Conservation (phyloP, 2,113 vertebrate genomes). For the Mesitornis unicolor region DNA sequence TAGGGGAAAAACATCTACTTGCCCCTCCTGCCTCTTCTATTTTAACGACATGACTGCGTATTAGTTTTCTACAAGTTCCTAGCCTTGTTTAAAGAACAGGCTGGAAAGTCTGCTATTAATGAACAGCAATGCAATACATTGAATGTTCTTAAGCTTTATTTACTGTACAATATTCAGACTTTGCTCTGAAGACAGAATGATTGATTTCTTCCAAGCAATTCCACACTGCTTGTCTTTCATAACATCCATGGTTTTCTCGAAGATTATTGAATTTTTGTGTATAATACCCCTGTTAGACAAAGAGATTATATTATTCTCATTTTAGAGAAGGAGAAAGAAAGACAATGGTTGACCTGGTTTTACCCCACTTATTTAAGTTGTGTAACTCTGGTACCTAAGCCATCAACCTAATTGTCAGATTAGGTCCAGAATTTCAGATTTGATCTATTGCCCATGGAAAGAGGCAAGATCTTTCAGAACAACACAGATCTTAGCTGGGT, state of each 20-base stretch:
- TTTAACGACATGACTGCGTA: background rate
- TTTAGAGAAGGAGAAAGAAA: background rate
- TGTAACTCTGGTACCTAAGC: background rate
- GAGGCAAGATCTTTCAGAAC: background rate
- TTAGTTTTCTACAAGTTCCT: background rate
- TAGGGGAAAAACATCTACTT: background rate
- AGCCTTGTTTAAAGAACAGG: background rate
- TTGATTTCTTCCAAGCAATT: slow-evolving; percentile 22
- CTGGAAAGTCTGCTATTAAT: background rate
- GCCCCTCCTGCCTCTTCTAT: background rate
- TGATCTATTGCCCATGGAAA: background rate
- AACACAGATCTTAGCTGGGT: background rate
- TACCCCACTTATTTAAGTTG: background rate
- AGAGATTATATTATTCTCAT: background rate
- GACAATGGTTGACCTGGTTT: background rate
- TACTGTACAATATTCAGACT: background rate
- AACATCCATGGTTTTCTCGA: background rate
- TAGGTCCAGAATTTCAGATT: background rate
- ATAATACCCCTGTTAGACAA: background rate
- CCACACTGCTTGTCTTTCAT: background rate
- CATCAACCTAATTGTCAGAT: background rate
- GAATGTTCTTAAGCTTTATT: background rate
- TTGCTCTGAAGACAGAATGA: background rate
- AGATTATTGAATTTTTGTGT: background rate
- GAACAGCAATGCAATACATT: background rate